Evolutionary conservation across 2,888 invertebrate species (phyloP).

Genomic region (Epicampocera succincta): DNA sequence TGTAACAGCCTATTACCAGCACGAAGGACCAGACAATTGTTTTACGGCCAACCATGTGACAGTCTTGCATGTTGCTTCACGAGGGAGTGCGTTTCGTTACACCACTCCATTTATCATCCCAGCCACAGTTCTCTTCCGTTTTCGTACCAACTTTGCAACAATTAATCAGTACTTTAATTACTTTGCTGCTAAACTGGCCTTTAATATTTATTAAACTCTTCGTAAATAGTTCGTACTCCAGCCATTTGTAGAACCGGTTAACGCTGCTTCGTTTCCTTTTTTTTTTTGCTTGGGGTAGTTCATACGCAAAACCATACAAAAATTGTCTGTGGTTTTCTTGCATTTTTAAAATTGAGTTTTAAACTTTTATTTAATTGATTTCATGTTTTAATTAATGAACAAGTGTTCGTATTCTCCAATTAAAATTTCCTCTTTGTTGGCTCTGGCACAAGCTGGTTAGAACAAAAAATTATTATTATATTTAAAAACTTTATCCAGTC

Average conservation of each 20-base stretch:
- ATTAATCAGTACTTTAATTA: slow-evolving; percentile 25
- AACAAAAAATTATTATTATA: neutral
- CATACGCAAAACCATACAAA: neutral
- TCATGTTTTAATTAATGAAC: slow-evolving; percentile 61
- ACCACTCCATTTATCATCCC: too few relatives aligned
- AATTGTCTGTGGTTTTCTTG: slow-evolving; percentile 25
- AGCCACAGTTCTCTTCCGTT: neutral
- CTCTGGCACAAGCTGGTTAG: neutral
- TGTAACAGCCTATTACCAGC: too few relatives aligned
- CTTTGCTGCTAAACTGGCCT: neutral
- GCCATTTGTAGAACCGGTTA: slow-evolving; percentile 5
- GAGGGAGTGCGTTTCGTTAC: too few relatives aligned
- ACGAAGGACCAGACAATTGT: too few relatives aligned
- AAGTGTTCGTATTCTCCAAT: slow-evolving; percentile 25
- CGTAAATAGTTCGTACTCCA: neutral
- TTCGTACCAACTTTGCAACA: neutral
- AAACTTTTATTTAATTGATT: slow-evolving; percentile 58
- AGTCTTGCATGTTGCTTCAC: too few relatives aligned
- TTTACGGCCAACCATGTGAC: too few relatives aligned
- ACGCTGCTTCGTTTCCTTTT: neutral
- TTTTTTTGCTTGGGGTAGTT: neutral
- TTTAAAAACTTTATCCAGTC: neutral
- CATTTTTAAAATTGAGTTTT: neutral
- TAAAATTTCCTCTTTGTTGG: neutral
- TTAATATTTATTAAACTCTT: neutral